phyloP scores from a whole-genome alignment of 2,113 vertebrate species.

The Heliornis fulica region DNA sequence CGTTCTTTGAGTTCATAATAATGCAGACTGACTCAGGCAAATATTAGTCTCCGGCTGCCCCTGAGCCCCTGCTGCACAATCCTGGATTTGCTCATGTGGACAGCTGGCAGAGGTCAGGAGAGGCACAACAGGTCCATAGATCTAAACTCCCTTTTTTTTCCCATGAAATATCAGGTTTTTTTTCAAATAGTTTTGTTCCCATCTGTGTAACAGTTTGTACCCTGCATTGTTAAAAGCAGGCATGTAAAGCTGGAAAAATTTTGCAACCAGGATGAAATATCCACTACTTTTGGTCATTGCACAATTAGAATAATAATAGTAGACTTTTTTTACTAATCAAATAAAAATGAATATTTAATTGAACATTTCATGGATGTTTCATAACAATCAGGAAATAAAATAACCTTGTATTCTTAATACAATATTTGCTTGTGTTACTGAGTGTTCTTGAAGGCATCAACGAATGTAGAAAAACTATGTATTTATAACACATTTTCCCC shows the following conservation, averaged over 20 bases:
- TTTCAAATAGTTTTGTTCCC: background rate
- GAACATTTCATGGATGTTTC: background rate
- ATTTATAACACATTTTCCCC: background rate
- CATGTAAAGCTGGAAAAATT: background rate
- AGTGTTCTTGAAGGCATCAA: background rate
- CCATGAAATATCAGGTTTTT: background rate
- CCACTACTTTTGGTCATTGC: background rate
- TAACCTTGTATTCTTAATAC: background rate
- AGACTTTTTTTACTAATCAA: background rate
- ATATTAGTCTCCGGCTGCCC: background rate
- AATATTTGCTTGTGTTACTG: background rate
- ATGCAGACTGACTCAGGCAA: background rate
- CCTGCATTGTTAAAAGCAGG: background rate
- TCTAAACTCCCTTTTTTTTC: background rate
- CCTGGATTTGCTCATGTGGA: background rate
- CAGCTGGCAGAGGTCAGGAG: background rate
- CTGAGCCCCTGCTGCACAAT: background rate
- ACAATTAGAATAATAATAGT: constrained; percentile 3
- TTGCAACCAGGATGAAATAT: background rate
- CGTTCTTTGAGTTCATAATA: background rate
- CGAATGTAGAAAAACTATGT: background rate
- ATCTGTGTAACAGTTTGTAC: background rate
- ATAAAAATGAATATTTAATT: constrained; percentile 14
- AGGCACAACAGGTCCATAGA: accelerated
- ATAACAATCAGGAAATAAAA: constrained; percentile 16